Percentiles rank a stretch among this genome's conserved stretches.
phyloP scores from a whole-genome alignment of 2,797 vertebrate species.

The Tadarida brasiliensis region DNA sequence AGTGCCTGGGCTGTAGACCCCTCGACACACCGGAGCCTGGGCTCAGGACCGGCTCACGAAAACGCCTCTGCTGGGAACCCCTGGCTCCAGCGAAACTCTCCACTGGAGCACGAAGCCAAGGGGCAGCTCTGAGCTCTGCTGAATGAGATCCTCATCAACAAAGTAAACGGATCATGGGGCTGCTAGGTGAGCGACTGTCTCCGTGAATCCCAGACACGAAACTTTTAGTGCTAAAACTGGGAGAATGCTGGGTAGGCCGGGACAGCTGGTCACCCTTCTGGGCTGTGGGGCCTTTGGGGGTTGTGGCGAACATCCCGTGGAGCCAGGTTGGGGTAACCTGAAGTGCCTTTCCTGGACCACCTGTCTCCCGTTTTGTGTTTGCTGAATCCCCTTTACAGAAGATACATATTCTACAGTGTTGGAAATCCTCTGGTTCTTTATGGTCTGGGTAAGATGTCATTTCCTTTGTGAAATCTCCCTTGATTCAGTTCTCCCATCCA shows the following conservation, averaged over 20 bases:
- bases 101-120: not conserved
- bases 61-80: fast-evolving
- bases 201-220: not conserved
- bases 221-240: not conserved
- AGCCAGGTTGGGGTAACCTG: not conserved
- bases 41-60: not conserved
- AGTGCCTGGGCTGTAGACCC: not conserved
- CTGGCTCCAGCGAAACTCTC: not conserved
- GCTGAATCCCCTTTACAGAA: not conserved
- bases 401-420: not conserved
- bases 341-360: not conserved
- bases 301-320: not conserved
- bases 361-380: not conserved
- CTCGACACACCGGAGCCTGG: fast-evolving
- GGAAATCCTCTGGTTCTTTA: not conserved
- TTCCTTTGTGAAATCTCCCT: conserved; percentile 23
- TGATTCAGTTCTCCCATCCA: not conserved
- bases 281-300: not conserved
- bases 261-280: not conserved
- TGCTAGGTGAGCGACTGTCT: not conserved
- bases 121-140: not conserved
- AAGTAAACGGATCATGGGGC: not conserved
- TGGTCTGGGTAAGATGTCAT: not conserved
- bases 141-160: not conserved
- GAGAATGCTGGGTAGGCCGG: not conserved